Base-by-base conservation (phyloP, 2,113 vertebrate genomes). In the Sphaerodactylus townsendi region DNA sequence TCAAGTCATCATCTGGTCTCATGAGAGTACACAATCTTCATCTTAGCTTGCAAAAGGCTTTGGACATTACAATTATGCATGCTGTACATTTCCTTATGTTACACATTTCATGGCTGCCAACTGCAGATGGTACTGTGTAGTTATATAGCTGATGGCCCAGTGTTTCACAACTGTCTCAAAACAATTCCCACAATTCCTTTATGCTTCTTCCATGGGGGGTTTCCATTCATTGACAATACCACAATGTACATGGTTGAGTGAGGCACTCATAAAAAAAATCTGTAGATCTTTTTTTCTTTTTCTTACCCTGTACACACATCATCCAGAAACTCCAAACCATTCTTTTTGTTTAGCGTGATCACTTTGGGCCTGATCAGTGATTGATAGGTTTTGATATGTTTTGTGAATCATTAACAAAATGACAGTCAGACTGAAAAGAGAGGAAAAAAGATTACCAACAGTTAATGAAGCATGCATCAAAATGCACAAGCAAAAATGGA, bases 371-470 rank as follows among this genome's bases (percentile, higher is more conserved):
- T 44, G 28, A 59, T 53, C 68, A 14, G 65, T 71, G 30, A 83
- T 3, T 28, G 82, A 9, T 59, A 73, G 84, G 6, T 2, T 84
- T 88, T 89, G 30, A 44, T 83, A 50, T 75, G 1, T 81, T 48
- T 87, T 80, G 73, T 74, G 48, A 89, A 92, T 80, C 1, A 89
- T 25, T 77, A 44, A 80, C n/a, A 85, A 92, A 91, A 85, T 82
- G 86, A 89, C 71, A 81, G n/a, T 74, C 21, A 81, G 14, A 1
- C 10, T 69, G 33, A 81, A 70, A 50, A 87, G 14, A 71, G 1
- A 50, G 53, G 14, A 15, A 37, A 77, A 3, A 62, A 48, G 11
- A 71, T 50, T 1, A 80, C 8, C 59, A 72, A 64, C n/a, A 15
- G 78, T 53, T 71, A 71, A 84, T 48, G 81, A 76, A 30, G 10